Conservation (phyloP, 2,888 invertebrate genomes). For the Melanostoma mellinum region DNA sequence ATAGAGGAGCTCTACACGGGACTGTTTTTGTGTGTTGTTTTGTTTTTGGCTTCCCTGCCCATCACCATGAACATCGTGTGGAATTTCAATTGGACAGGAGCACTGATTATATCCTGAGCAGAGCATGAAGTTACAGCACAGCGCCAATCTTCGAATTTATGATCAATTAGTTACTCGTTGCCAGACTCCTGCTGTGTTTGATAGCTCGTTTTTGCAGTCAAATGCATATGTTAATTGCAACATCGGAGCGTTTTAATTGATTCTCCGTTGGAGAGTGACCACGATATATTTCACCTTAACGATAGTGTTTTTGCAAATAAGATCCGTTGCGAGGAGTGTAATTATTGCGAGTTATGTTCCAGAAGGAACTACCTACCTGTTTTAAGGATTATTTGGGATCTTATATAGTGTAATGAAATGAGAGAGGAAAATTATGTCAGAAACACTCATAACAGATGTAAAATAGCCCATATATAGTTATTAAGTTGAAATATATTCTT, state of each 20-base stretch:
- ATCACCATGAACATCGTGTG: slow-evolving; percentile 31
- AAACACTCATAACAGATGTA: slow-evolving; percentile 18
- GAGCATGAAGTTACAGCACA: slow-evolving; percentile 17
- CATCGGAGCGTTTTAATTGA: slow-evolving; percentile 63
- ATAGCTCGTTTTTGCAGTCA: slow-evolving; percentile 44
- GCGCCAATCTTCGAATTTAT: slow-evolving; percentile 61
- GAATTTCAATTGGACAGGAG: slow-evolving; percentile 40
- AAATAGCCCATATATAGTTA: slow-evolving; percentile 23
- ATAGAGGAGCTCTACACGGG: background rate
- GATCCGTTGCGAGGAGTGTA: slow-evolving; percentile 26
- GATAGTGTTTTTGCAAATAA: slow-evolving; percentile 30
- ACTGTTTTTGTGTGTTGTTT: background rate
- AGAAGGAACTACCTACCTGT: slow-evolving; percentile 3
- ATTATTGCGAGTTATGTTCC: slow-evolving; percentile 37
- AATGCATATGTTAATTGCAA: slow-evolving; percentile 55
- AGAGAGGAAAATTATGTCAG: slow-evolving; percentile 7
- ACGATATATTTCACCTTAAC: slow-evolving; percentile 48
- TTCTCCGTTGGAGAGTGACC: slow-evolving; percentile 27
- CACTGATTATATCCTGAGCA: slow-evolving; percentile 41
- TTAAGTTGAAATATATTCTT: slow-evolving; percentile 16
- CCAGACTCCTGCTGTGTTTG: slow-evolving; percentile 48
- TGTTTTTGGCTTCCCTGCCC: slow-evolving; percentile 1
- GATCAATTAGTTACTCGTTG: slow-evolving; percentile 60
- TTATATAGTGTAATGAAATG: slow-evolving; percentile 25
- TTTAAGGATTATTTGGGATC: slow-evolving; percentile 37